These are phyloP conservation scores for Papilio dardanus DNA, from an alignment of 1,140 invertebrate genomes.

Conservation along the genomic window DNA sequence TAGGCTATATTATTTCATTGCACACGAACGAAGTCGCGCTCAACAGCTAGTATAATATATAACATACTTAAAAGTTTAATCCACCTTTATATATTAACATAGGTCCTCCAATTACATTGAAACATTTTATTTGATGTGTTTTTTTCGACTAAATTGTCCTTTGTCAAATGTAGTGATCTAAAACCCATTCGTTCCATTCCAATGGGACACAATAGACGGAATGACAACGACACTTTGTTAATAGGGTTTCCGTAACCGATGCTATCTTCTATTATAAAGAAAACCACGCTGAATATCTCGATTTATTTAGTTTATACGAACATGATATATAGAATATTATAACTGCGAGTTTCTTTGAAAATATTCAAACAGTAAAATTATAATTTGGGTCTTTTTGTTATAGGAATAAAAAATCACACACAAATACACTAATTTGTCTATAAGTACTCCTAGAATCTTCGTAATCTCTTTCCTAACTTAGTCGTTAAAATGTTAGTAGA, in stretches of 20 bases:
- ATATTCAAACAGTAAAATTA: no score
- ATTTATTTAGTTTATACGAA: background rate
- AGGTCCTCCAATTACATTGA: background rate
- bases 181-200: slow-evolving; percentile 22
- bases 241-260: slow-evolving; percentile 29
- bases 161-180: slow-evolving; percentile 2
- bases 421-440: no score
- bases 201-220: slow-evolving; percentile 1
- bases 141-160: slow-evolving; percentile 22
- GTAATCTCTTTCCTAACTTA: no score
- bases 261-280: slow-evolving; percentile 21
- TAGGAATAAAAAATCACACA: no score
- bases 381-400: no score
- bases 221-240: slow-evolving; percentile 36
- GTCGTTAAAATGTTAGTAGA: no score
- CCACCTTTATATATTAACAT: no score
- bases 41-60: no score
- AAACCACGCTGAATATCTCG: background rate
- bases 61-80: no score
- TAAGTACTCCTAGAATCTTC: no score
- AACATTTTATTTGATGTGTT: background rate
- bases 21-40: no score
- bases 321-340: background rate
- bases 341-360: background rate
- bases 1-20: no score